These are phyloP conservation scores for Zonotrichia albicollis DNA, from an alignment of 2,797 vertebrate genomes.

Conservation along the genomic window DNA sequence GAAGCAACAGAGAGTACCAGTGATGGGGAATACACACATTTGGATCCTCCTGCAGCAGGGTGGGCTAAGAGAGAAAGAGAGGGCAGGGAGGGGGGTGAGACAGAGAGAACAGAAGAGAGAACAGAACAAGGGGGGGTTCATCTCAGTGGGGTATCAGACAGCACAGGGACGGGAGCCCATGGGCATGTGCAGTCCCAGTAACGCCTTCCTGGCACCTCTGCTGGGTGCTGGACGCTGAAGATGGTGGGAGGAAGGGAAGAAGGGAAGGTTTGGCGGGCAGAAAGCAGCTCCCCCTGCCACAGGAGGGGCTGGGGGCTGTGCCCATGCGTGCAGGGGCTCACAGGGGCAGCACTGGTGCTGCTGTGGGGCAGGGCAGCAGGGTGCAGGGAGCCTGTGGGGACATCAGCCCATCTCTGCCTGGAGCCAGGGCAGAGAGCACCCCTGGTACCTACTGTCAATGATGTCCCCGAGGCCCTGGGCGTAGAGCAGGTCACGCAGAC, in stretches of 20 bases:
- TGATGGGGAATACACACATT: conserved; percentile 81
- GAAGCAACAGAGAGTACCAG: conserved; percentile 67
- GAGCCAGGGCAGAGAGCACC: background rate
- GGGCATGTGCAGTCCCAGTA: background rate
- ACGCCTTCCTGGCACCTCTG: background rate
- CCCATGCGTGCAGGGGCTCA: rapidly evolving
- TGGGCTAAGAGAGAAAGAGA: conserved; percentile 74
- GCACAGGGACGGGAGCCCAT: background rate
- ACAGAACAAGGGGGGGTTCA: conserved; percentile 74
- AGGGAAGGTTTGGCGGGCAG: background rate
- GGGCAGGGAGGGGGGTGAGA: conserved; percentile 62
- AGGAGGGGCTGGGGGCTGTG: background rate
- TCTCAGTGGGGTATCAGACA: conserved; percentile 29
- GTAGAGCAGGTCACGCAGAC: conserved; percentile 90
- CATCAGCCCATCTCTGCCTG: background rate
- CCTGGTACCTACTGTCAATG: conserved; percentile 89
- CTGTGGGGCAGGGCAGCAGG: background rate
- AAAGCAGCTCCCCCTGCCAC: background rate
- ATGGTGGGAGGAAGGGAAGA: background rate
- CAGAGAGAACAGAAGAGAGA: conserved; percentile 79
- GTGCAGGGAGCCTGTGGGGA: background rate
- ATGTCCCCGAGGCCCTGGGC: conserved; percentile 97
- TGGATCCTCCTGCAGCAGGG: conserved; percentile 81
- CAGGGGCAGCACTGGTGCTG: background rate
- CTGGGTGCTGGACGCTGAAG: background rate